These are phyloP conservation scores for Rhabdornis inornatus DNA, from an alignment of 2,113 vertebrate species.

Conservation along the genomic window DNA sequence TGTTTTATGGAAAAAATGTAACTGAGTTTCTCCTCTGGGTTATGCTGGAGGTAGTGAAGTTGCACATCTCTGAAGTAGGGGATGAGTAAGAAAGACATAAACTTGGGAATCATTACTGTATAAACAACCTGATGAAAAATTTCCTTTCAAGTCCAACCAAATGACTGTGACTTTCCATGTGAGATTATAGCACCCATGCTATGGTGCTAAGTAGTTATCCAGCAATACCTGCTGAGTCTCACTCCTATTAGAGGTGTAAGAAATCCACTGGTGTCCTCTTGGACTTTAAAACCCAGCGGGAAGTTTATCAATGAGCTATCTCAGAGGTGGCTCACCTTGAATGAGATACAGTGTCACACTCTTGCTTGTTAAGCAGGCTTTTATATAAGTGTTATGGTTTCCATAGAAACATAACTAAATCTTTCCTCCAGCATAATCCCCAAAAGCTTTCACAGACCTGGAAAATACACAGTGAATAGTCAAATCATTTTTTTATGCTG, in stretches of 20 bases:
- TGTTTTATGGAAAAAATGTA: background rate
- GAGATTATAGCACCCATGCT: background rate
- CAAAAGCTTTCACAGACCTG: constrained; percentile 55
- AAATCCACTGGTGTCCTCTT: background rate
- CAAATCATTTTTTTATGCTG: constrained; percentile 63
- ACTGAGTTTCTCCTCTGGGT: background rate
- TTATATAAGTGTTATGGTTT: constrained; percentile 65
- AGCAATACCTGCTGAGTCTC: background rate
- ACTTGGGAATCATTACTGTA: background rate
- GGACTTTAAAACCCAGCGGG: constrained; percentile 25
- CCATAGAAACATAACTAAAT: constrained; percentile 74
- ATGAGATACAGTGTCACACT: constrained; percentile 60
- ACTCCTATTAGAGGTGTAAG: constrained; percentile 27
- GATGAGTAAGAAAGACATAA: background rate
- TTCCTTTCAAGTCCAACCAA: background rate
- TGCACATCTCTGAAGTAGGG: background rate
- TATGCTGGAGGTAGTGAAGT: background rate
- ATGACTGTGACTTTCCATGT: background rate
- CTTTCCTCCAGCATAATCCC: constrained; percentile 66
- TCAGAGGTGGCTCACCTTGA: constrained; percentile 52
- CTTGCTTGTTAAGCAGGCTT: constrained; percentile 66
- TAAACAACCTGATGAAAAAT: background rate
- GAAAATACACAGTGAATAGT: constrained; percentile 51
- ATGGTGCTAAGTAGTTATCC: background rate
- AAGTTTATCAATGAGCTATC: constrained; percentile 59